phyloP scores from a whole-genome alignment of 2,113 vertebrate species.

The Seriola quinqueradiata region DNA sequence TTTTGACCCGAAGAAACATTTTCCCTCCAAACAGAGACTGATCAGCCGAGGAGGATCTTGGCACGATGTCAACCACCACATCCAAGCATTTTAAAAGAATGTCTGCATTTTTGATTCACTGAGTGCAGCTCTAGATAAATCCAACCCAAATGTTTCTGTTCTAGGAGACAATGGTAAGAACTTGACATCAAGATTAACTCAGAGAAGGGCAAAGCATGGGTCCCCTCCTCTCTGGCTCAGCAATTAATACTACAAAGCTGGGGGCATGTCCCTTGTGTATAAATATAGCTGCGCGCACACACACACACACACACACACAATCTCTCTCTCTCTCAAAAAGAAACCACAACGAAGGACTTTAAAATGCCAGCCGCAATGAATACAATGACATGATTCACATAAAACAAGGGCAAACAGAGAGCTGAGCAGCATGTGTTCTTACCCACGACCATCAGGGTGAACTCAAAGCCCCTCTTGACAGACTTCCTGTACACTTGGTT shows the following conservation, averaged over 20 bases:
- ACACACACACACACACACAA: constrained; percentile 5
- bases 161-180: constrained; percentile 34
- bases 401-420: constrained; percentile 55
- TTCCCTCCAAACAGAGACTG: constrained; percentile 75
- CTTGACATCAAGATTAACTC: constrained; percentile 21
- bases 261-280: constrained; percentile 31
- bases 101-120: constrained; percentile 48
- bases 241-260: constrained; percentile 29
- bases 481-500: constrained; percentile 99
- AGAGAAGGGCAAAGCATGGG: neutral
- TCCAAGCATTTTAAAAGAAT: constrained; percentile 64
- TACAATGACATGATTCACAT: constrained; percentile 68
- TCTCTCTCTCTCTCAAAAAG: constrained; percentile 21
- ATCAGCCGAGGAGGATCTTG: constrained; percentile 71
- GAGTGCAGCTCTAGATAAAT: constrained; percentile 41
- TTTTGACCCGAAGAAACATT: constrained; percentile 76
- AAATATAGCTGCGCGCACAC: constrained; percentile 25
- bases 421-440: constrained; percentile 76
- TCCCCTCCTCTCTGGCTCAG: constrained; percentile 33
- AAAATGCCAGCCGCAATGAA: constrained; percentile 53
- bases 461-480: constrained; percentile 99
- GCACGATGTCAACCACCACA: constrained; percentile 70
- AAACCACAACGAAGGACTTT: constrained; percentile 50
- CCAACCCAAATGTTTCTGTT: constrained; percentile 59
- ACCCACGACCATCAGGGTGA: constrained; percentile 99